These are phyloP conservation scores for Rafetus swinhoei DNA, from an alignment of 2,113 vertebrate species.

Conservation along the genomic window DNA sequence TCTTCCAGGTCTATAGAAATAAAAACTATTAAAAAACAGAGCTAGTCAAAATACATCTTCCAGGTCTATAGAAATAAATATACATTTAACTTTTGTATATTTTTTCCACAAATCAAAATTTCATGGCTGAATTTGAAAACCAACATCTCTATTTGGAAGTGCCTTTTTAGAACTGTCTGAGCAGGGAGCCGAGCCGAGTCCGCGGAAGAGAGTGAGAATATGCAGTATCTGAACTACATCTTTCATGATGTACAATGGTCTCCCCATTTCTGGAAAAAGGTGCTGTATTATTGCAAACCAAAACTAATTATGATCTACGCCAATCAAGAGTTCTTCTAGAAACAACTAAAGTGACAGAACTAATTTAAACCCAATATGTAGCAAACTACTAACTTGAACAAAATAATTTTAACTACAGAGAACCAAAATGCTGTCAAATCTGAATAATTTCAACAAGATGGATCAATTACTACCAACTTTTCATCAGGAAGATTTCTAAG, in stretches of 20 bases:
- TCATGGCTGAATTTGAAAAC: background rate
- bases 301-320: background rate
- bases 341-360: background rate
- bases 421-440: background rate
- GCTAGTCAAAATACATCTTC: no score
- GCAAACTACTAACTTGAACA: background rate
- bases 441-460: background rate
- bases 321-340: background rate
- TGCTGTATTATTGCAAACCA: background rate
- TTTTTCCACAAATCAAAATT: background rate
- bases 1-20: background rate
- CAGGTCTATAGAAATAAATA: background rate
- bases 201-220: background rate
- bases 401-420: background rate
- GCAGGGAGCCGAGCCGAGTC: background rate
- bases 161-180: background rate
- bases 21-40: background rate
- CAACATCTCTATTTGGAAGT: background rate
- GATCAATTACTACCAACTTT: background rate
- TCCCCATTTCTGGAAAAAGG: background rate
- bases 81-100: background rate
- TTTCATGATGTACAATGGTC: background rate
- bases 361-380: background rate
- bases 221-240: background rate
- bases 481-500: background rate